Conservation (phyloP, 2,797 vertebrate species). For the Ammospiza maritima region DNA sequence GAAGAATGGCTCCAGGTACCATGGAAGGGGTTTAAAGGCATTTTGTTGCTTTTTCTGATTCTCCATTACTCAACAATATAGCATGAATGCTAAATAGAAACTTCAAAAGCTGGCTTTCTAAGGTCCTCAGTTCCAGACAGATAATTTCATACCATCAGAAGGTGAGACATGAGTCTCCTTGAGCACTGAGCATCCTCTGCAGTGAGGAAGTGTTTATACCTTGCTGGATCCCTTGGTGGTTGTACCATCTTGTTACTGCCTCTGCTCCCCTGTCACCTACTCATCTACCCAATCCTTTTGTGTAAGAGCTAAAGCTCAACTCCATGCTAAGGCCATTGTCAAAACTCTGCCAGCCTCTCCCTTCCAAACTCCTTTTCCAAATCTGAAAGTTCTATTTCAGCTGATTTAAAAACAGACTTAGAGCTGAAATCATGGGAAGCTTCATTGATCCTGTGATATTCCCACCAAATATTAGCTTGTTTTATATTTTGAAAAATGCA, state of each 20-base stretch:
- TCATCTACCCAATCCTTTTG: accelerated
- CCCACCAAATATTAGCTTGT: neutral
- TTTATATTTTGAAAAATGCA: neutral
- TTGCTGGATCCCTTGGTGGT: neutral
- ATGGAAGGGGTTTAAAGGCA: neutral
- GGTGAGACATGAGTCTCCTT: neutral
- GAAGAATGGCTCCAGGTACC: neutral
- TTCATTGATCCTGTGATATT: neutral
- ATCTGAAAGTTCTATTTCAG: neutral
- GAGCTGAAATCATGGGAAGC: neutral
- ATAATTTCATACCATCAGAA: neutral
- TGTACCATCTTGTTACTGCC: accelerated
- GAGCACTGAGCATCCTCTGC: neutral
- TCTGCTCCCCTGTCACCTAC: neutral
- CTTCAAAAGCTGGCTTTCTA: neutral
- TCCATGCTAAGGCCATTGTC: neutral
- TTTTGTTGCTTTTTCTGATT: neutral
- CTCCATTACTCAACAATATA: neutral
- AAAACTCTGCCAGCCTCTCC: neutral
- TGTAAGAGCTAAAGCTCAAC: neutral
- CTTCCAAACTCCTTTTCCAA: neutral
- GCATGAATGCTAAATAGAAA: neutral
- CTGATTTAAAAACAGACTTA: neutral
- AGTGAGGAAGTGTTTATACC: neutral
- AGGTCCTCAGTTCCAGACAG: neutral